These are phyloP conservation scores for Athetis lepigone DNA, from an alignment of 2,888 invertebrate genomes.

Conservation along the genomic window DNA sequence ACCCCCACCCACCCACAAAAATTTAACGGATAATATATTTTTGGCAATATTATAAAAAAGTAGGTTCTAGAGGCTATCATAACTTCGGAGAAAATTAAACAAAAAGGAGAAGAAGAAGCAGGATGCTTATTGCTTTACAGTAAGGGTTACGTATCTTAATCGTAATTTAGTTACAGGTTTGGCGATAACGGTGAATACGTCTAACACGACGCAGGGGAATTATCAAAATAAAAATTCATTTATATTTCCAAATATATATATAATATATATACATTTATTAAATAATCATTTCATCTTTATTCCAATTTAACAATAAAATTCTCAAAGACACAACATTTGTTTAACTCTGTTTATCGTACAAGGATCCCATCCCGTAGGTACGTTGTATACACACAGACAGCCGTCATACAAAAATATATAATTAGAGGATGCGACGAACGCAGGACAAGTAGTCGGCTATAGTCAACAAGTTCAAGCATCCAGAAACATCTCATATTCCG, in stretches of 20 bases:
- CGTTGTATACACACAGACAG: constrained; percentile 70
- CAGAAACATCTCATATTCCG: constrained; percentile 53
- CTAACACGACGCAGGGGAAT: constrained; percentile 9
- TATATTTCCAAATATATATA: constrained; percentile 90
- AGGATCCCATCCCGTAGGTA: constrained; percentile 82
- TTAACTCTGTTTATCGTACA: constrained; percentile 85
- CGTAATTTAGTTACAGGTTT: too few relatives aligned
- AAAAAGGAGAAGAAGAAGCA: too few relatives aligned
- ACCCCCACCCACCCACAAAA: too few relatives aligned
- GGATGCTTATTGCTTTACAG: too few relatives aligned
- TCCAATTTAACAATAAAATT: constrained; percentile 91
- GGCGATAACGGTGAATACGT: too few relatives aligned
- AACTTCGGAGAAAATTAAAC: too few relatives aligned
- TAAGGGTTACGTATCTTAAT: too few relatives aligned
- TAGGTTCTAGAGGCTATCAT: too few relatives aligned
- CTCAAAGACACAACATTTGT: constrained; percentile 90
- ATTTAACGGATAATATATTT: too few relatives aligned
- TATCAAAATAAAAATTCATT: constrained; percentile 71
- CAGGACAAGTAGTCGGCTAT: constrained; percentile 63
- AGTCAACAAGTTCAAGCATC: constrained; percentile 49
- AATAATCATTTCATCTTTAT: constrained; percentile 90
- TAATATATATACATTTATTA: constrained; percentile 89
- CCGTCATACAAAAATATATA: constrained; percentile 78
- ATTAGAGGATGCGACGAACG: constrained; percentile 54
- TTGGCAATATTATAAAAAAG: too few relatives aligned